A percentile compares a stretch with the other conserved stretches of the same genome.
Evolutionary conservation across 2,113 vertebrate genomes (phyloP).

Genomic region (Microtus montanus): DNA sequence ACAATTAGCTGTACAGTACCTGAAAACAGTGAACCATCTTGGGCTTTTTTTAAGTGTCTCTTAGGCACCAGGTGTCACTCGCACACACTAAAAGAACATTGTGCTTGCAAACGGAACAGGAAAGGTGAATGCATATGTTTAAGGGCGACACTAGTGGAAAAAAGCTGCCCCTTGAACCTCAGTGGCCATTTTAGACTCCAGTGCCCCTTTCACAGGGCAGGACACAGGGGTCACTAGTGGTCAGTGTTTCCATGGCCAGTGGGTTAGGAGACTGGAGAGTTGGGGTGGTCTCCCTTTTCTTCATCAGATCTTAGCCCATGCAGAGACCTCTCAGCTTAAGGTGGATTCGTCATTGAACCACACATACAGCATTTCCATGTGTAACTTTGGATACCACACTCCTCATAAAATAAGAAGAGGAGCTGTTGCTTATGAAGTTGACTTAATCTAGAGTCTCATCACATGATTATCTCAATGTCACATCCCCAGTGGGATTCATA

Average conservation of each 20-base stretch:
- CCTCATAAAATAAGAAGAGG: not conserved
- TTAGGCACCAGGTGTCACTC: conserved; percentile 47
- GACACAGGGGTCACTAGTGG: conserved; percentile 21
- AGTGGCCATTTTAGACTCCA: conserved; percentile 65
- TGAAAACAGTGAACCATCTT: conserved; percentile 60
- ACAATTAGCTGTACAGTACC: conserved; percentile 59
- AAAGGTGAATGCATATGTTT: conserved; percentile 52
- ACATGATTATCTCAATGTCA: not conserved
- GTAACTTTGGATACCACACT: not conserved
- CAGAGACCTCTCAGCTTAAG: not conserved
- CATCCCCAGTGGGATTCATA: not conserved
- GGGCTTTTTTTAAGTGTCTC: conserved; percentile 70
- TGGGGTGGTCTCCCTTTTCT: not conserved
- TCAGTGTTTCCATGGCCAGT: not conserved
- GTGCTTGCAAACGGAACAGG: conserved; percentile 69
- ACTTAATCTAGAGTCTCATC: not conserved
- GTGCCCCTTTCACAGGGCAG: conserved; percentile 52
- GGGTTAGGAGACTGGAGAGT: not conserved
- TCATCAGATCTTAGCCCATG: conserved; percentile 5
- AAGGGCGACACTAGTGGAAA: not conserved
- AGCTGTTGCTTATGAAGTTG: too few species aligned
- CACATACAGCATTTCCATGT: rapidly evolving
- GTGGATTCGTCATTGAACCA: not conserved
- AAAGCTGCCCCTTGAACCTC: conserved; percentile 47
- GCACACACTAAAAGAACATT: conserved; percentile 48